Evolutionary conservation across 2,797 vertebrate species (phyloP).

Genomic region (Lateolabrax maculatus): DNA sequence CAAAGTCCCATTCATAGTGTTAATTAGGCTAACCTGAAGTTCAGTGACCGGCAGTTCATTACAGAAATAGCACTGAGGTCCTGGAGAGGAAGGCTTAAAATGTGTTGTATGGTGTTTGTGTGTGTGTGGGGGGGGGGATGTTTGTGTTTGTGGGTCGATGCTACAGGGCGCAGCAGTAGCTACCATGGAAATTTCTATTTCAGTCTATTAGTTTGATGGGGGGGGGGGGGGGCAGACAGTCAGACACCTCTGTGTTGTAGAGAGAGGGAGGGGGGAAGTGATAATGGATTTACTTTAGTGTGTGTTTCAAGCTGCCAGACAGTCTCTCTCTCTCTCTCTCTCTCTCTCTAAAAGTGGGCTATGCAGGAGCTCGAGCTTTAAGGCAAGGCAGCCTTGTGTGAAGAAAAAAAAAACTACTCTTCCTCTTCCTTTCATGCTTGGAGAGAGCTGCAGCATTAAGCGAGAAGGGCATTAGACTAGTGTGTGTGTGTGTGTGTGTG

Average conservation of each 20-base stretch:
- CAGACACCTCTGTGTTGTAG: constrained; percentile 59
- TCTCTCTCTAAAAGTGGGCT: constrained; percentile 44
- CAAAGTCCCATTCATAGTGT: constrained; percentile 72
- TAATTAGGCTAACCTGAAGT: constrained; percentile 60
- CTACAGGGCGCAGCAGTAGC: constrained; percentile 32
- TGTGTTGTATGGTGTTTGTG: constrained; percentile 4
- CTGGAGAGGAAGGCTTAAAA: constrained; percentile 22
- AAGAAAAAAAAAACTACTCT: constrained; percentile 45
- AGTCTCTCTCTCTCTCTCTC: constrained; percentile 44
- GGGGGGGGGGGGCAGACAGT: constrained; percentile 59
- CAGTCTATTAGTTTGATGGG: constrained; percentile 58
- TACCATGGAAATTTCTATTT: constrained; percentile 60
- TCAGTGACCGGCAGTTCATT: constrained; percentile 52
- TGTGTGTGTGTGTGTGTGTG: constrained; percentile 46
- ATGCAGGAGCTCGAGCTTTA: constrained; percentile 57
- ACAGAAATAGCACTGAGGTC: constrained; percentile 51
- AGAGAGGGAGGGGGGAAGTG: constrained; percentile 47
- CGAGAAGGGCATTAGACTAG: constrained; percentile 63
- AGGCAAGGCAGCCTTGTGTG: constrained; percentile 53
- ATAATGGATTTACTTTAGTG: constrained; percentile 76
- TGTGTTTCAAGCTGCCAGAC: constrained; percentile 78
- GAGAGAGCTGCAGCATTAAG: constrained; percentile 71
- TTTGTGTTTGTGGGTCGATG: neutral
- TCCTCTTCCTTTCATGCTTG: constrained; percentile 70
- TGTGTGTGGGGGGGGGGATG: constrained; percentile 13